Evolutionary conservation across 1,140 invertebrate genomes (phyloP).

Genomic region (Lucilia sericata): DNA sequence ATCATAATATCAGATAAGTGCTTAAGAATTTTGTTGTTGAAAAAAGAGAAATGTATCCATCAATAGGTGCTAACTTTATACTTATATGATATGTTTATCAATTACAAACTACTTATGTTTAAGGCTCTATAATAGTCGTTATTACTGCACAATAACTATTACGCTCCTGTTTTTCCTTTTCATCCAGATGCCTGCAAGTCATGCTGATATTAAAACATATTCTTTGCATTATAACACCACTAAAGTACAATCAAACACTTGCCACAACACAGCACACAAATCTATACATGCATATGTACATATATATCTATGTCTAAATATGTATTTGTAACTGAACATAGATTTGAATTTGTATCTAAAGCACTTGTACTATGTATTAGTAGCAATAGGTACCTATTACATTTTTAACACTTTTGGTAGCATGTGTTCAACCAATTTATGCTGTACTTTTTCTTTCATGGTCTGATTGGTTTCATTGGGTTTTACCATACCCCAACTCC

Average conservation of each 20-base stretch:
- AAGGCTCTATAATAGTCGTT: too few relatives aligned
- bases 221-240: neutral
- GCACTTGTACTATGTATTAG: neutral
- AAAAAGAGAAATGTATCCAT: too few relatives aligned
- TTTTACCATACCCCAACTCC: too few relatives aligned
- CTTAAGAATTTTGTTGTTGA: too few relatives aligned
- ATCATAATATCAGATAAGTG: too few relatives aligned
- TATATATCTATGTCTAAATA: neutral
- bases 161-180: too few relatives aligned
- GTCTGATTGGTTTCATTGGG: neutral
- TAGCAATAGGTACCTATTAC: neutral
- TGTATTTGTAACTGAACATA: neutral
- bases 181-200: neutral
- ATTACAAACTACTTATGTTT: too few relatives aligned
- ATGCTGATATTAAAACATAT: conserved; percentile 12
- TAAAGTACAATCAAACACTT: neutral
- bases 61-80: too few relatives aligned
- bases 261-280: neutral
- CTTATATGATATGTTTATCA: too few relatives aligned
- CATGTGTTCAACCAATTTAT: conserved; percentile 11
- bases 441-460: conserved; percentile 1
- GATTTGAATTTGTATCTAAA: neutral
- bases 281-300: neutral
- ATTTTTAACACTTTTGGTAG: conserved; percentile 6
- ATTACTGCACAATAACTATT: too few relatives aligned